Evolutionary conservation across 1,140 invertebrate genomes (phyloP).

Genomic region (Diuraphis noxia): DNA sequence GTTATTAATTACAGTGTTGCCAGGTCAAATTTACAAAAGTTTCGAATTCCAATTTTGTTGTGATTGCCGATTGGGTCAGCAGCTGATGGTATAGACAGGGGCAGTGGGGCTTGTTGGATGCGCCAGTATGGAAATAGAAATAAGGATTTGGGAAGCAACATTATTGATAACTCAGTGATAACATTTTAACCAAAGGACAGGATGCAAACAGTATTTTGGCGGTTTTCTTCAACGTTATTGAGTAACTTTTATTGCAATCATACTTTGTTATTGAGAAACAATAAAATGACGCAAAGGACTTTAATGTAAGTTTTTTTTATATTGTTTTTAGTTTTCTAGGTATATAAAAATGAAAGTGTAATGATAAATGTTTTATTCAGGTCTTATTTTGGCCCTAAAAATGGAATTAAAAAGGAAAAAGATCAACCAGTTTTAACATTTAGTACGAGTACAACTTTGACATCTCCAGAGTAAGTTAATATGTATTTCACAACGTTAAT

Average conservation of each 20-base stretch:
- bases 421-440: neutral
- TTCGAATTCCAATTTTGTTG: no score
- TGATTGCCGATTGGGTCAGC: no score
- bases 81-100: no score
- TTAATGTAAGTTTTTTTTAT: slow-evolving; percentile 26
- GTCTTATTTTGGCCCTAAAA: slow-evolving; percentile 33
- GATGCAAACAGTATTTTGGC: slow-evolving; percentile 39
- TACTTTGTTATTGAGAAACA: neutral
- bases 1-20: no score
- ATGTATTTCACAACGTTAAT: neutral
- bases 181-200: neutral
- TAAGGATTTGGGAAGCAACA: neutral
- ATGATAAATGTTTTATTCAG: neutral
- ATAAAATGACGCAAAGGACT: slow-evolving; percentile 39
- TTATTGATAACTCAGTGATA: slow-evolving; percentile 30
- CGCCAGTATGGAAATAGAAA: no score
- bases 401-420: slow-evolving; percentile 20
- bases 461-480: slow-evolving; percentile 24
- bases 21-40: no score
- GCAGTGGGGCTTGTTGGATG: no score
- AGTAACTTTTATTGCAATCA: neutral
- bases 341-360: neutral
- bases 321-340: neutral
- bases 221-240: slow-evolving; percentile 10
- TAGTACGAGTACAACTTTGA: neutral